A percentile compares a stretch with the other conserved stretches of the same genome.
Conservation (phyloP, 2,113 vertebrate species). For the Craseonycteris thonglongyai region DNA sequence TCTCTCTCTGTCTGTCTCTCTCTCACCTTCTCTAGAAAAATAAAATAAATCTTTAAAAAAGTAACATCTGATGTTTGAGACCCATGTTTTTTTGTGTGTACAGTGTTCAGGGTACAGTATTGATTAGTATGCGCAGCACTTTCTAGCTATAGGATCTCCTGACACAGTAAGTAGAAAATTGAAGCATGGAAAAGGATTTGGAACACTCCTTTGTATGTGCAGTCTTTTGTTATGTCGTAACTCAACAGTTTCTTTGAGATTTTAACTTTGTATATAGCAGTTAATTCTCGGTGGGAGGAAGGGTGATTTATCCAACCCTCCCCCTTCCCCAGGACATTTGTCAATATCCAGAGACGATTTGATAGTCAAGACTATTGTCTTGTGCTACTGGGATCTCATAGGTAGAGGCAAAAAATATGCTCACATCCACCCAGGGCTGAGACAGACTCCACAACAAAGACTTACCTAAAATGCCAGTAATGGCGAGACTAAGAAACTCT, state of each 20-base stretch:
- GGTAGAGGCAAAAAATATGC: accelerated
- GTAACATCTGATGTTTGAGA: too few relatives aligned
- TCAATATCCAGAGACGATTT: neutral
- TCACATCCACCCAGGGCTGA: neutral
- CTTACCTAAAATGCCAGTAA: too few relatives aligned
- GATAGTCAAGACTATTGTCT: neutral
- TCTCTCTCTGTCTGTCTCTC: too few relatives aligned
- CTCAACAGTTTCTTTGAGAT: neutral
- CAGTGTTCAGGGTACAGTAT: neutral
- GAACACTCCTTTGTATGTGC: neutral
- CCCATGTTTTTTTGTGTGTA: neutral
- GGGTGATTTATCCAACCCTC: accelerated
- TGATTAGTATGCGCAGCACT: neutral
- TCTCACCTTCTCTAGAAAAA: too few relatives aligned
- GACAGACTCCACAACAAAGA: too few relatives aligned
- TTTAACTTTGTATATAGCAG: neutral
- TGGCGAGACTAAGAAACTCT: neutral
- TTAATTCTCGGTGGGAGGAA: neutral
- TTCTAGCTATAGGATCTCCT: neutral
- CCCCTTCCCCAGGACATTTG: neutral
- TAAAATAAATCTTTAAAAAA: too few relatives aligned
- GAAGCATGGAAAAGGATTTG: neutral
- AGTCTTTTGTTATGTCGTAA: neutral
- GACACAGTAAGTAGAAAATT: neutral
- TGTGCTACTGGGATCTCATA: neutral